A percentile compares a stretch with the other conserved stretches of the same genome.
These are phyloP conservation scores for Fringilla coelebs DNA, from an alignment of 2,797 vertebrate genomes.

Conservation along the genomic window DNA sequence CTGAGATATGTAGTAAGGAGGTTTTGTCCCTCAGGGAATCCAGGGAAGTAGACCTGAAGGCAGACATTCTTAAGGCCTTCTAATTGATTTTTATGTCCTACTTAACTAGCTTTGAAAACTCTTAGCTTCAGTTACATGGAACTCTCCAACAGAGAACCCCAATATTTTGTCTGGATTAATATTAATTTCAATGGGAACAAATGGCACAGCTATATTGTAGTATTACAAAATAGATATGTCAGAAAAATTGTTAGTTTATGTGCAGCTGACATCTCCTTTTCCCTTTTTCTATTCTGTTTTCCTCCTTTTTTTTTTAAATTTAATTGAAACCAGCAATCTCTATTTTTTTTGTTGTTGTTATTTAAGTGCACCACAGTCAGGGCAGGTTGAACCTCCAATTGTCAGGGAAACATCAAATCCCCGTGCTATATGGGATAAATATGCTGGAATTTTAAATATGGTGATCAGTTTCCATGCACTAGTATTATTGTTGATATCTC, in stretches of 20 bases:
- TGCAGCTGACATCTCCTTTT: not conserved
- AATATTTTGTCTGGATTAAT: not conserved
- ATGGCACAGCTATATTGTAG: not conserved
- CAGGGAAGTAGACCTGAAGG: conserved; percentile 11
- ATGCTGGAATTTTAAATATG: not conserved
- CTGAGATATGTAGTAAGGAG: not conserved
- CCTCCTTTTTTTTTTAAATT: not conserved
- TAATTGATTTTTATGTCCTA: conserved; percentile 53
- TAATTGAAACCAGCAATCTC: fast-evolving
- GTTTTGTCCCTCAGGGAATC: conserved; percentile 28
- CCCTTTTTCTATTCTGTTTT: not conserved
- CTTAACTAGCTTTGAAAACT: conserved; percentile 46
- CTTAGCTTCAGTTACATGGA: not conserved
- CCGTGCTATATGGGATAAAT: not conserved
- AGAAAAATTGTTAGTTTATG: not conserved
- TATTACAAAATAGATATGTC: not conserved
- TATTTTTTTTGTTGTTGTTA: not conserved
- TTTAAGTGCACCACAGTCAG: not conserved
- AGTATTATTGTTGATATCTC: not conserved
- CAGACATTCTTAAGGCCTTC: conserved; percentile 11
- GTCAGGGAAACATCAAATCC: not conserved
- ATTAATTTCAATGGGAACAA: not conserved
- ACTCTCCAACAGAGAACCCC: not conserved
- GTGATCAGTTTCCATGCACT: not conserved
- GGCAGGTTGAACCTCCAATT: not conserved